Conservation (phyloP, 2,113 vertebrate genomes). For the Rhinichthys klamathensis region DNA sequence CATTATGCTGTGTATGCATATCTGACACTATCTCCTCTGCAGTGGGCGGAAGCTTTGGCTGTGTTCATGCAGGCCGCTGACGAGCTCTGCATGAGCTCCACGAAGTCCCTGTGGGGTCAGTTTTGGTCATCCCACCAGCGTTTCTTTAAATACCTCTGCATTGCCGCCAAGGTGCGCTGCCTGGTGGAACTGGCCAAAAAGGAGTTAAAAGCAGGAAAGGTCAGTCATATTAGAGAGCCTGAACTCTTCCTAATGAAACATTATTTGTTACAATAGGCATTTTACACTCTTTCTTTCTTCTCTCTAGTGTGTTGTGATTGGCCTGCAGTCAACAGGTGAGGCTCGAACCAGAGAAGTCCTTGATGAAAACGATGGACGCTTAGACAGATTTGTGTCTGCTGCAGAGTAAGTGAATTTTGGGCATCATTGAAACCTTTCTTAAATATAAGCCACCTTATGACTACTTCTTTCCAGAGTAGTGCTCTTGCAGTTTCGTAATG, state of each 20-base stretch:
- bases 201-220: conserved; percentile 89
- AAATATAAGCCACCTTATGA: conserved; percentile 21
- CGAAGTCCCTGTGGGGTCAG: conserved; percentile 96
- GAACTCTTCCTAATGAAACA: background rate
- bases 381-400: conserved; percentile 94
- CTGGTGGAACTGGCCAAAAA: conserved; percentile 90
- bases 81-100: conserved; percentile 87
- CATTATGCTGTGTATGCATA: background rate
- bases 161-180: conserved; percentile 91
- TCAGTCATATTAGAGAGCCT: conserved; percentile 59
- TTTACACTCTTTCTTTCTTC: conserved; percentile 6
- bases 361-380: conserved; percentile 90
- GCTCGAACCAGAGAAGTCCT: conserved; percentile 94
- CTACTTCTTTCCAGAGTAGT: conserved; percentile 23
- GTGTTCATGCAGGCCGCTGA: conserved; percentile 92
- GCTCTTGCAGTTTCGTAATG: conserved; percentile 26
- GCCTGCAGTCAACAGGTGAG: conserved; percentile 95
- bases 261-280: background rate
- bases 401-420: conserved; percentile 83
- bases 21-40: conserved; percentile 25
- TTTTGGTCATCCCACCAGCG: conserved; percentile 98
- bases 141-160: conserved; percentile 99
- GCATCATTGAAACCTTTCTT: conserved; percentile 4
- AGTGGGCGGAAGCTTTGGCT: conserved; percentile 94
- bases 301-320: conserved; percentile 90